phyloP scores from a whole-genome alignment of 1,140 invertebrate species.

The Zaprionus capensis region DNA sequence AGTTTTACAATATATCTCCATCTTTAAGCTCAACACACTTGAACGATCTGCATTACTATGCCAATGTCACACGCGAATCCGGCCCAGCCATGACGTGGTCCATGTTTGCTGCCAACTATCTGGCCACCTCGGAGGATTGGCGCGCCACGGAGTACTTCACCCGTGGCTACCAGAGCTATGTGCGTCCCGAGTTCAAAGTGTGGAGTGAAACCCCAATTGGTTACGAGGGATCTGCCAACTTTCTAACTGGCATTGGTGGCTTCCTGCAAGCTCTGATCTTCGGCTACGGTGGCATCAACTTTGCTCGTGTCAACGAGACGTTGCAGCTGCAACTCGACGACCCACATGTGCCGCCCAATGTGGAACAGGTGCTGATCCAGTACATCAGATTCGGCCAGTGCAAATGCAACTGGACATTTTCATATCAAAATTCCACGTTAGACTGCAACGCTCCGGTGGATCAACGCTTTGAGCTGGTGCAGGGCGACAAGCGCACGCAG shows the following conservation, averaged over 20 bases:
- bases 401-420: constrained; percentile 46
- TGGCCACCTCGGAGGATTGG: constrained; percentile 77
- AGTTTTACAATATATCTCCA: neutral
- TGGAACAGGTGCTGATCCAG: constrained; percentile 43
- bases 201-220: constrained; percentile 86
- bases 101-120: constrained; percentile 86
- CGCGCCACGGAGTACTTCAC: constrained; percentile 85
- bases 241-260: constrained; percentile 86
- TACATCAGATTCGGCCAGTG: constrained; percentile 40
- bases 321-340: constrained; percentile 16
- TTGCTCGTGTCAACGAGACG: constrained; percentile 77
- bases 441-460: constrained; percentile 6
- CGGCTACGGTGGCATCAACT: constrained; percentile 85
- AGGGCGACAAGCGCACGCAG: constrained; percentile 22
- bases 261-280: constrained; percentile 86
- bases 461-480: constrained; percentile 56
- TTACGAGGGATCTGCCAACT: constrained; percentile 85
- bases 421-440: constrained; percentile 10
- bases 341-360: constrained; percentile 42
- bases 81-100: constrained; percentile 87
- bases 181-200: constrained; percentile 85
- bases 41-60: constrained; percentile 86
- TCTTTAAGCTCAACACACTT: constrained; percentile 68
- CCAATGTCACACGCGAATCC: constrained; percentile 84
- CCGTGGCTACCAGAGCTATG: constrained; percentile 85